Conservation (phyloP, 2,888 invertebrate species). For the Coenonympha glycerion region DNA sequence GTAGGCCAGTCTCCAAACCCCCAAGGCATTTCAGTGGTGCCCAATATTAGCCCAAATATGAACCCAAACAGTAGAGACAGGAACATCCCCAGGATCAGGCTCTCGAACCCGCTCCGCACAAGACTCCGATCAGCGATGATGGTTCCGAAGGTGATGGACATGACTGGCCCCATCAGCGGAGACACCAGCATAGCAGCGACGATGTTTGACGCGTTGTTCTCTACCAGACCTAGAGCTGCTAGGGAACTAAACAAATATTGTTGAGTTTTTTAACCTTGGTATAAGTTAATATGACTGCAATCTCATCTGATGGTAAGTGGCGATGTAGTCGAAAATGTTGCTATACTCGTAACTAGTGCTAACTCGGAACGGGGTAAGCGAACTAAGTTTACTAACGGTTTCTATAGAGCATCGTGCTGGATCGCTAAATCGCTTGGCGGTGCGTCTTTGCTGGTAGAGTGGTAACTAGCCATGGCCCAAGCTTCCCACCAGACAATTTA, state of each 20-base stretch:
- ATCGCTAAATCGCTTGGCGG: too few species aligned
- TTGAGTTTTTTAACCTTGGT: too few species aligned
- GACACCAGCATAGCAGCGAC: constrained; percentile 86
- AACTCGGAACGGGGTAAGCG: too few species aligned
- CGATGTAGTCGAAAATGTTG: too few species aligned
- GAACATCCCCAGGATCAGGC: constrained; percentile 81
- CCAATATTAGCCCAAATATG: constrained; percentile 83
- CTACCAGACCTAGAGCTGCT: constrained; percentile 87
- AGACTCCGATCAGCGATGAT: constrained; percentile 84
- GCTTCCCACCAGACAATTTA: too few species aligned
- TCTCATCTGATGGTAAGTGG: too few species aligned
- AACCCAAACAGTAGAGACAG: constrained; percentile 88
- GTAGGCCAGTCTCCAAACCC: constrained; percentile 86
- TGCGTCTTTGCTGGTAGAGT: too few species aligned
- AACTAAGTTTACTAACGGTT: too few species aligned
- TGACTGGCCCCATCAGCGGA: constrained; percentile 88
- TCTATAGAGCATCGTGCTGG: too few species aligned
- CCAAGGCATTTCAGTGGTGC: constrained; percentile 85
- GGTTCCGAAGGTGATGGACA: constrained; percentile 90
- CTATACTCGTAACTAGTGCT: too few species aligned
- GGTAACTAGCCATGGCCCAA: too few species aligned
- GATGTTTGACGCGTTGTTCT: constrained; percentile 88
- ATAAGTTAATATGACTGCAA: too few species aligned
- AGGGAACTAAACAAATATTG: constrained; percentile 77
- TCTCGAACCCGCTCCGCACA: constrained; percentile 81